phyloP scores from a whole-genome alignment of 2,888 invertebrate genomes.

The Dasysyrphus tricinctus region DNA sequence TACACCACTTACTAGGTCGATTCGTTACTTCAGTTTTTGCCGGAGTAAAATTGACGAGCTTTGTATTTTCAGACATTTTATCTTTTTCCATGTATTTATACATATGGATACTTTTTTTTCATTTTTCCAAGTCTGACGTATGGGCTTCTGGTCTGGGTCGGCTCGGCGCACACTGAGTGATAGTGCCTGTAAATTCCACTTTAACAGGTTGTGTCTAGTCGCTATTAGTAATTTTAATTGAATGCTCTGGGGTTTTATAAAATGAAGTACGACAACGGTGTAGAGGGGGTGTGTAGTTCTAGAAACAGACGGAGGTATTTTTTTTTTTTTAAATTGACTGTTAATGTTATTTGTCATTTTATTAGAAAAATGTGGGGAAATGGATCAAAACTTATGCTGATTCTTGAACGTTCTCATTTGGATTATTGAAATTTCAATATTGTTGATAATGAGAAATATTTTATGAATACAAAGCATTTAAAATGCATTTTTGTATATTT shows the following conservation, averaged over 20 bases:
- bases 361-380: conserved; percentile 23
- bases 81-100: background rate
- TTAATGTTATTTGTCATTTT: conserved; percentile 55
- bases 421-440: background rate
- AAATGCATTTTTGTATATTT: too few relatives aligned
- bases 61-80: conserved; percentile 41
- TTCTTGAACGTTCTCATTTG: background rate
- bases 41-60: conserved; percentile 72
- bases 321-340: conserved; percentile 13
- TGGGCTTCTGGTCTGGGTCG: conserved; percentile 69
- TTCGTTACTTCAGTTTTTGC: conserved; percentile 70
- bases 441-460: background rate
- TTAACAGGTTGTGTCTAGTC: conserved; percentile 76
- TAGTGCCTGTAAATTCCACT: conserved; percentile 75
- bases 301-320: conserved; percentile 52
- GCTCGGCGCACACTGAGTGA: conserved; percentile 63
- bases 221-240: conserved; percentile 75
- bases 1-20: conserved; percentile 71
- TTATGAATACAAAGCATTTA: too few relatives aligned
- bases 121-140: conserved; percentile 68
- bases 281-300: conserved; percentile 27
- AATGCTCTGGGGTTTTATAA: conserved; percentile 58
- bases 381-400: conserved; percentile 20
- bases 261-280: conserved; percentile 43
- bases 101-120: conserved; percentile 26